phyloP scores from a whole-genome alignment of 2,888 invertebrate species.

The Sarcophaga variegata region DNA sequence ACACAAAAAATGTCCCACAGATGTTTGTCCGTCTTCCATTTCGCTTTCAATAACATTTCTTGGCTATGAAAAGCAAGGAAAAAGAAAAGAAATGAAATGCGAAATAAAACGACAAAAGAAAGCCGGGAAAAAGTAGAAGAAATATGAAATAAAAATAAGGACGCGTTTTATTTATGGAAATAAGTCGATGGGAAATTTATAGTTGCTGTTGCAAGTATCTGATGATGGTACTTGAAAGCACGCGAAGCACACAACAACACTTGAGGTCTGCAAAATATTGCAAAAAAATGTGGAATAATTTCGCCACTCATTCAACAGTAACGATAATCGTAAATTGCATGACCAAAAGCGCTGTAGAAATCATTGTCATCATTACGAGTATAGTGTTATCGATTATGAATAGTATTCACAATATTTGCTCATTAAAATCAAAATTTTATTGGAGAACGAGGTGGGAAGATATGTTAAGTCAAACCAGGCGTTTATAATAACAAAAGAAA shows the following conservation, averaged over 20 bases:
- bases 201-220: not conserved
- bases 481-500: too few relatives aligned
- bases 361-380: not conserved
- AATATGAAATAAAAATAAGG: slow-evolving; percentile 7
- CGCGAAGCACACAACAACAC: not conserved
- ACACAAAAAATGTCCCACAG: slow-evolving; percentile 42
- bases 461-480: too few relatives aligned
- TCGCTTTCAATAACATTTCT: not conserved
- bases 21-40: not conserved
- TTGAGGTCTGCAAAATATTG: slow-evolving; percentile 3
- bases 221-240: not conserved
- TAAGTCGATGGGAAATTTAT: not conserved
- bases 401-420: too few relatives aligned
- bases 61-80: not conserved
- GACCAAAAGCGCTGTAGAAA: slow-evolving; percentile 10
- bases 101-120: not conserved
- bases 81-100: not conserved
- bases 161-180: slow-evolving; percentile 15
- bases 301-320: not conserved
- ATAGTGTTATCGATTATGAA: too few relatives aligned
- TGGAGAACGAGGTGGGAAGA: too few relatives aligned
- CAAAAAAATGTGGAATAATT: not conserved
- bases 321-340: slow-evolving; percentile 23
- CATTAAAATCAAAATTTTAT: too few relatives aligned
- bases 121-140: not conserved